Percentiles rank a stretch among this genome's conserved stretches.
Conservation (phyloP, 2,797 vertebrate genomes). For the Miichthys miiuy region DNA sequence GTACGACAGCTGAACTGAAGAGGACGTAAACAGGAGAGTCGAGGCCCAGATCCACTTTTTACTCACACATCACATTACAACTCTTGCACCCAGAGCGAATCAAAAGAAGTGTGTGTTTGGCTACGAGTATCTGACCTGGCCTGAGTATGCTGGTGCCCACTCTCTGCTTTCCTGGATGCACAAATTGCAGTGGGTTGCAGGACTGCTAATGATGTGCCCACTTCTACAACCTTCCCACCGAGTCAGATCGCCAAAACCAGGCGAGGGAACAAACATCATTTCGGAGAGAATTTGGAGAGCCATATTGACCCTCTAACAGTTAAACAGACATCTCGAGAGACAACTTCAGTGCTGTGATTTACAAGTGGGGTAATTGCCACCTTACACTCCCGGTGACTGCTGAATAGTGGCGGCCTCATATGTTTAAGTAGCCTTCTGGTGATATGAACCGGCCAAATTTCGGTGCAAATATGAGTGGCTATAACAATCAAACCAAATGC, state of each 20-base stretch:
- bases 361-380: neutral
- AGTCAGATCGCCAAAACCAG: neutral
- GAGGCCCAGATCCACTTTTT: too few species aligned
- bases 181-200: constrained; percentile 1
- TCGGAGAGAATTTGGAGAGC: neutral
- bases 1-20: too few species aligned
- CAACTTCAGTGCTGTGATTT: neutral
- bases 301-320: too few species aligned
- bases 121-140: constrained; percentile 1
- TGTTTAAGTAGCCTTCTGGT: neutral
- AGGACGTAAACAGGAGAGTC: too few species aligned
- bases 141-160: constrained; percentile 1
- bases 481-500: neutral
- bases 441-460: neutral
- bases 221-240: neutral
- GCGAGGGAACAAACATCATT: neutral
- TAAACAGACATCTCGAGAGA: neutral
- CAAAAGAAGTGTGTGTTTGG: neutral
- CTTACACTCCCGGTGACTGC: neutral
- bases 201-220: neutral
- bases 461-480: neutral
- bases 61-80: neutral
- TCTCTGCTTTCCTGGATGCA: constrained; percentile 10
- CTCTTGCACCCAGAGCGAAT: neutral
- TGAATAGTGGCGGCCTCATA: neutral